Evolutionary conservation across 2,888 invertebrate species (phyloP).

Genomic region (Ischnura elegans): DNA sequence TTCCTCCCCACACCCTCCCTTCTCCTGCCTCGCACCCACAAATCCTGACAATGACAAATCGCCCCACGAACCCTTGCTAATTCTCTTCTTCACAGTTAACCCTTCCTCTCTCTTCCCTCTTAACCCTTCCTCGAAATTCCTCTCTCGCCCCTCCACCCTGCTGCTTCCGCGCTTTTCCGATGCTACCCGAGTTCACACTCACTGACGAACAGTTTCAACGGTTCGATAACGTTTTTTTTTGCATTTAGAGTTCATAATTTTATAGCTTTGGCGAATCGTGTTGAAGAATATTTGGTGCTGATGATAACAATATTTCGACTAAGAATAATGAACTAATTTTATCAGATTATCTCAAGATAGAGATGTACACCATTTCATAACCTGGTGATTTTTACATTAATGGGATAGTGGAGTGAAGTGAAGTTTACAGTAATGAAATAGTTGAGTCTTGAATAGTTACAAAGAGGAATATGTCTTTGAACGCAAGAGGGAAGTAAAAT

Average conservation of each 20-base stretch:
- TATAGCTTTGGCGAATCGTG: background rate
- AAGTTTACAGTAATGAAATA: too few relatives aligned
- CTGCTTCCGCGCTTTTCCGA: background rate
- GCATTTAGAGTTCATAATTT: too few relatives aligned
- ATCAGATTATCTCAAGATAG: too few relatives aligned
- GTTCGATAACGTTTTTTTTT: too few relatives aligned
- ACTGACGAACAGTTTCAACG: background rate
- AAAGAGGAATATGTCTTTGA: too few relatives aligned
- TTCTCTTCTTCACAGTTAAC: constrained; percentile 60
- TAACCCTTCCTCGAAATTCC: background rate
- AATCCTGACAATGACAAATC: constrained; percentile 66
- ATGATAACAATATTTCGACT: background rate
- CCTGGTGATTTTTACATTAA: too few relatives aligned
- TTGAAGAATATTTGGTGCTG: background rate
- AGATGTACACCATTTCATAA: too few relatives aligned
- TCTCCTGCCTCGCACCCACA: constrained; percentile 3
- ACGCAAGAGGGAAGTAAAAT: too few relatives aligned
- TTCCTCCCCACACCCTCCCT: background rate
- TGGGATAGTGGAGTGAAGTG: too few relatives aligned
- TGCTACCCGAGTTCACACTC: too few relatives aligned
- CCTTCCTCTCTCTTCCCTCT: background rate
- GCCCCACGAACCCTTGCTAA: constrained; percentile 59
- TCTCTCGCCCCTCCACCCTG: background rate
- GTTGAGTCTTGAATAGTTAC: too few relatives aligned
- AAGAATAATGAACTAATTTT: too few relatives aligned